These are phyloP conservation scores for Chaetophractus vellerosus DNA, from an alignment of 2,797 vertebrate genomes.

Conservation along the genomic window DNA sequence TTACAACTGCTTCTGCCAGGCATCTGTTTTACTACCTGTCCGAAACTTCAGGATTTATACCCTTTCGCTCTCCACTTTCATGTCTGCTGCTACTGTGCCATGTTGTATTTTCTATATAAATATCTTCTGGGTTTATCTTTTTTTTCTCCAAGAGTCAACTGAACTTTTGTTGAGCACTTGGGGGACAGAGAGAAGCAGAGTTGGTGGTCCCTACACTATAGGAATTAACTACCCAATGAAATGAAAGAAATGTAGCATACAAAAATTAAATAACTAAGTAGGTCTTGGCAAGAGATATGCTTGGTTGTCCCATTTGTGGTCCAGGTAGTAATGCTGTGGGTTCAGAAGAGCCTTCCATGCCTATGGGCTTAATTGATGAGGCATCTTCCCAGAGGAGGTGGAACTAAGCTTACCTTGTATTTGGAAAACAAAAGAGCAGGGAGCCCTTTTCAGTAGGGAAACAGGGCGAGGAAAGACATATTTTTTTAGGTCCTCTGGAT, in stretches of 20 bases:
- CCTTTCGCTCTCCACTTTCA: constrained; percentile 39
- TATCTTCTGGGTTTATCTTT: constrained; percentile 3
- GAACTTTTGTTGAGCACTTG: constrained; percentile 24
- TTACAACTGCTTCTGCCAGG: neutral
- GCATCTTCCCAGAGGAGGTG: constrained; percentile 13
- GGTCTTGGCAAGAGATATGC: neutral
- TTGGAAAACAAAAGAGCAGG: constrained; percentile 53
- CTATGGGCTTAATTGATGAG: neutral
- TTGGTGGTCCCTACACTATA: neutral
- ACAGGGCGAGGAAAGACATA: neutral
- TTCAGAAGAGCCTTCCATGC: neutral
- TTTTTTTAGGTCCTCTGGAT: neutral
- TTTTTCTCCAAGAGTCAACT: neutral
- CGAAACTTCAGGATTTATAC: constrained; percentile 50
- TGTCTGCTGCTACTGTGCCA: constrained; percentile 49
- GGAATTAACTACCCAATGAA: constrained; percentile 3
- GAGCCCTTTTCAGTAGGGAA: constrained; percentile 25
- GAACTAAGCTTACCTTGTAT: constrained; percentile 41
- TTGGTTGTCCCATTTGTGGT: neutral
- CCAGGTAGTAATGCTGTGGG: neutral
- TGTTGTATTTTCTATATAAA: constrained; percentile 41
- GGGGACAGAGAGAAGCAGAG: neutral
- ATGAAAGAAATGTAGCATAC: neutral
- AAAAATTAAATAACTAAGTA: neutral
- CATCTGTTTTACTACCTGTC: constrained; percentile 63